Evolutionary conservation across 2,888 invertebrate genomes (phyloP).

Genomic region (Sphaeridia pumilis): DNA sequence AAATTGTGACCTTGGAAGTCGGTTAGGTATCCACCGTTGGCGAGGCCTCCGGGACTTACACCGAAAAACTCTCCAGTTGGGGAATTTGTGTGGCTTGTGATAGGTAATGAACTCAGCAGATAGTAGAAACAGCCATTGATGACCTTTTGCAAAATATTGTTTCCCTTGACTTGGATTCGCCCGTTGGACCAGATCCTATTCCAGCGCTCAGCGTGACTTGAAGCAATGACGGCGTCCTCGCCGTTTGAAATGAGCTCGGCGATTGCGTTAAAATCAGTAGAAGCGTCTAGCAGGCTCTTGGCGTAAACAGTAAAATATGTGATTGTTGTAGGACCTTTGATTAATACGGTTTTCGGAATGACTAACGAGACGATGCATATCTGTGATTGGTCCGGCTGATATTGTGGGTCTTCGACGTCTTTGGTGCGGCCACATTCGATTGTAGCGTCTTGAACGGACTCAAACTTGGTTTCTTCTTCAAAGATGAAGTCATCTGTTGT

Average conservation of each 20-base stretch:
- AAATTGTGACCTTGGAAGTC: slow-evolving; percentile 35
- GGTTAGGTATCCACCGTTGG: slow-evolving; percentile 23
- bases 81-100: slow-evolving; percentile 17
- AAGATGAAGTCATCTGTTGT: slow-evolving; percentile 21
- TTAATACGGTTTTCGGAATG: slow-evolving; percentile 9
- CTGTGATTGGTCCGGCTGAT: slow-evolving; percentile 17
- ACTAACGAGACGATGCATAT: slow-evolving; percentile 23
- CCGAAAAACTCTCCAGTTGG: slow-evolving; percentile 29
- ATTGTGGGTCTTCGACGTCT: slow-evolving; percentile 27
- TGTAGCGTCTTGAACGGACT: slow-evolving; percentile 5
- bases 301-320: slow-evolving; percentile 24
- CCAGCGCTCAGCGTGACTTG: slow-evolving; percentile 21
- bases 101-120: slow-evolving; percentile 33
- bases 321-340: not conserved
- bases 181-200: slow-evolving; percentile 29
- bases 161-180: slow-evolving; percentile 30
- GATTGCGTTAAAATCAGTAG: slow-evolving; percentile 19
- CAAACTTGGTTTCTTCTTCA: slow-evolving; percentile 15
- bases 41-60: slow-evolving; percentile 34
- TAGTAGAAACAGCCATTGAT: slow-evolving; percentile 34
- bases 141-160: slow-evolving; percentile 28
- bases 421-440: slow-evolving; percentile 24
- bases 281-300: slow-evolving; percentile 10
- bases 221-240: slow-evolving; percentile 17
- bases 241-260: slow-evolving; percentile 12